Evolutionary conservation across 1,140 invertebrate species (phyloP).

Genomic region (Dendrolimus kikuchii): DNA sequence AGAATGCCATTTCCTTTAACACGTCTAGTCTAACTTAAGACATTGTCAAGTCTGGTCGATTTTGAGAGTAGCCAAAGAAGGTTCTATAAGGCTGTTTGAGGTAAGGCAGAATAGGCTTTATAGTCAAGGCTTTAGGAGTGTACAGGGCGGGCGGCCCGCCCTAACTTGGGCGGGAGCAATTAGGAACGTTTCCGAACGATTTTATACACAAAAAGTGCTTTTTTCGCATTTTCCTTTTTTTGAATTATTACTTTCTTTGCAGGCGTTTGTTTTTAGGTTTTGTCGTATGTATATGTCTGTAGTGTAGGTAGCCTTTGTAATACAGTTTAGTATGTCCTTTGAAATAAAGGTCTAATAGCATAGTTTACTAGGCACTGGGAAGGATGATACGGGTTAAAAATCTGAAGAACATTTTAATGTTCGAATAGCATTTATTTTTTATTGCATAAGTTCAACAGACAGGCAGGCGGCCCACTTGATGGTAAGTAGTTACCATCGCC

Average conservation of each 20-base stretch:
- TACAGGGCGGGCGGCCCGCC: conserved; percentile 47
- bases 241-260: no score
- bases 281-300: no score
- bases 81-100: conserved; percentile 46
- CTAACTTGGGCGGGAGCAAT: conserved; percentile 57
- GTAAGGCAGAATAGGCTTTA: conserved; percentile 39
- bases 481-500: no score
- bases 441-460: no score
- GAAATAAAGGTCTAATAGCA: no score
- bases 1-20: background rate
- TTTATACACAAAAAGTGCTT: conserved; percentile 45
- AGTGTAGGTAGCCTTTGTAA: no score
- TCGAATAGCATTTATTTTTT: no score
- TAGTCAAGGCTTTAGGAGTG: conserved; percentile 22
- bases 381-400: no score
- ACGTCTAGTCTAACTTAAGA: conserved; percentile 39
- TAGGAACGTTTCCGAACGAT: conserved; percentile 35
- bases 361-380: no score
- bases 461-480: no score
- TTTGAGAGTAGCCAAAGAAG: conserved; percentile 42
- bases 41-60: conserved; percentile 48
- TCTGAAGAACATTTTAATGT: no score
- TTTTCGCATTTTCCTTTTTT: conserved; percentile 15
- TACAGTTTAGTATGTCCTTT: no score
- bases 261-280: conserved; percentile 40